phyloP scores from a whole-genome alignment of 1,140 invertebrate genomes.

The Zaprionus vittiger region DNA sequence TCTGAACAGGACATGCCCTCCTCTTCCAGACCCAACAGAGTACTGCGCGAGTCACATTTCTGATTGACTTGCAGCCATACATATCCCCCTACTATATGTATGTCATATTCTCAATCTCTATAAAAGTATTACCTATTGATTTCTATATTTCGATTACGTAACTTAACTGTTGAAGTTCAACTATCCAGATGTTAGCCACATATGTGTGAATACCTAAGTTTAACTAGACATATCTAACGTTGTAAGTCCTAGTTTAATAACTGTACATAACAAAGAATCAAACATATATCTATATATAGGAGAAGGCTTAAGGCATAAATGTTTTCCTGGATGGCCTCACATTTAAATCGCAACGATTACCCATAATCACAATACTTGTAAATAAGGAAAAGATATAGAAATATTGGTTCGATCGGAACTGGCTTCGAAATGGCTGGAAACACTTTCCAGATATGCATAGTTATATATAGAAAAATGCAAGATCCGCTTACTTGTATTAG shows the following conservation, averaged over 20 bases:
- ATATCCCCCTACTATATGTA: conserved; percentile 23
- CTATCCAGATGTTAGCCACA: conserved; percentile 38
- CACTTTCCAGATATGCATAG: conserved; percentile 32
- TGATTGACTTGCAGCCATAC: conserved; percentile 42
- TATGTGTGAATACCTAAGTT: conserved; percentile 37
- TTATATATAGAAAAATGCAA: conserved; percentile 67
- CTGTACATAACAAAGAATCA: conserved; percentile 34
- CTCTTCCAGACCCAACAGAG: conserved; percentile 66
- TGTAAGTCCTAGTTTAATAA: conserved; percentile 30
- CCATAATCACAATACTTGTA: conserved; percentile 1
- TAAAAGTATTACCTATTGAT: conserved; percentile 78
- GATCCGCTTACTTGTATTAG: conserved; percentile 21
- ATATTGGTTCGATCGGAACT: conserved; percentile 24
- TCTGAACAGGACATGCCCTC: conserved; percentile 79
- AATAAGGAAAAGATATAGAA: not conserved
- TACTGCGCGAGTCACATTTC: conserved; percentile 80
- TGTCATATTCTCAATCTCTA: conserved; percentile 59
- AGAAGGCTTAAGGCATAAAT: conserved; percentile 24
- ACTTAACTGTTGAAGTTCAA: conserved; percentile 45
- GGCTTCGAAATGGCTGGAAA: conserved; percentile 49
- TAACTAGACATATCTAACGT: conserved; percentile 54
- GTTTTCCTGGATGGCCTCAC: conserved; percentile 47
- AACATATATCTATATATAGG: conserved; percentile 19
- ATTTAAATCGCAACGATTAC: conserved; percentile 51
- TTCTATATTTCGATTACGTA: conserved; percentile 51